Conservation (phyloP, 2,113 vertebrate genomes). For the Chlamydotis undulata region DNA sequence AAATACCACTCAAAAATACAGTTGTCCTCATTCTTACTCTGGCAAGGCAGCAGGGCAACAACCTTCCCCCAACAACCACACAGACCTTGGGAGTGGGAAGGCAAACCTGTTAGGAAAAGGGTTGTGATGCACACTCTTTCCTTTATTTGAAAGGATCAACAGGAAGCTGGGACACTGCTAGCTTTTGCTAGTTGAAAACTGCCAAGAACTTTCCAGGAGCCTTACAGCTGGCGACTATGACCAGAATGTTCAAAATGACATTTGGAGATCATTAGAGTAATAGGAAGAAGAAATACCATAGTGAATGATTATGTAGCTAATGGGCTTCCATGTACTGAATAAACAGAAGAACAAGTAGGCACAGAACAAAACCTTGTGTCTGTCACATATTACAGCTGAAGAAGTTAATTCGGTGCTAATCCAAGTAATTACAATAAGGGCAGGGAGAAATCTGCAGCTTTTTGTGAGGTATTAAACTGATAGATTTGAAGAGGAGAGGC, state of each 20-base stretch:
- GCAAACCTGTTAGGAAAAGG: not conserved
- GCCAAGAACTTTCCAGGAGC: not conserved
- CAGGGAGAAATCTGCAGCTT: not conserved
- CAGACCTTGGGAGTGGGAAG: not conserved
- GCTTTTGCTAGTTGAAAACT: not conserved
- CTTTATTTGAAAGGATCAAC: not conserved
- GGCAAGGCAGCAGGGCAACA: not conserved
- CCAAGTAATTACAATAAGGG: constrained; percentile 14
- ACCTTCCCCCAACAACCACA: not conserved
- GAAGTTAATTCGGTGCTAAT: constrained; percentile 19
- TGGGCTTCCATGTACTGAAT: not conserved
- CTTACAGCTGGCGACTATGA: not conserved
- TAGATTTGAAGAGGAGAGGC: not conserved
- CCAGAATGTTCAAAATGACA: not conserved
- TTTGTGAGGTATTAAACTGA: not conserved
- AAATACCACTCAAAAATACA: not conserved
- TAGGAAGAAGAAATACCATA: not conserved
- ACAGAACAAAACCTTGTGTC: constrained; percentile 29
- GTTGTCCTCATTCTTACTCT: not conserved
- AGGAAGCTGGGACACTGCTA: not conserved
- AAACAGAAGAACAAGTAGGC: constrained; percentile 41
- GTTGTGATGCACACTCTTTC: not conserved
- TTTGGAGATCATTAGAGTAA: constrained; percentile 26
- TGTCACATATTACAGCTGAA: constrained; percentile 13
- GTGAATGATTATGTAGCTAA: constrained; percentile 37